These are phyloP conservation scores for Sorex maritimensis DNA, from an alignment of 2,797 vertebrate species.

Conservation along the genomic window DNA sequence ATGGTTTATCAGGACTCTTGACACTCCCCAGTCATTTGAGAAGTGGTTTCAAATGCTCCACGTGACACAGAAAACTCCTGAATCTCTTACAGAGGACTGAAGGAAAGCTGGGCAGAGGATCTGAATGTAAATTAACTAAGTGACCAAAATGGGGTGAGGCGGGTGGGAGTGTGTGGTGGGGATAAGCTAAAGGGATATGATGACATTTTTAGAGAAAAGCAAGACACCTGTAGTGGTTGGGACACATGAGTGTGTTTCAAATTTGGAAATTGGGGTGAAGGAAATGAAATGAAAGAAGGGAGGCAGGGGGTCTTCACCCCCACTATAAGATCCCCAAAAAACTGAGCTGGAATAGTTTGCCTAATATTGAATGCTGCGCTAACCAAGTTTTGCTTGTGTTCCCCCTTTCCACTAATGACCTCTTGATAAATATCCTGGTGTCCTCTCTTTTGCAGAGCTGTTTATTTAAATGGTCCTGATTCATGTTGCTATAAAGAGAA, in stretches of 20 bases:
- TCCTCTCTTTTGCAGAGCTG: background rate
- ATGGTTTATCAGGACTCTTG: background rate
- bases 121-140: background rate
- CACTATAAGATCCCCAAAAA: accelerated
- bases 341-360: background rate
- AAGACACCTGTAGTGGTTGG: too few relatives aligned
- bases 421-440: background rate
- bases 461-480: background rate
- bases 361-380: background rate
- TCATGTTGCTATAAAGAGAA: background rate
- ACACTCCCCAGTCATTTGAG: too few relatives aligned
- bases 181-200: background rate
- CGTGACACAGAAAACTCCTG: background rate
- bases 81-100: background rate
- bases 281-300: background rate
- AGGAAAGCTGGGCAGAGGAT: background rate
- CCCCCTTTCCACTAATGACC: background rate
- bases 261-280: background rate
- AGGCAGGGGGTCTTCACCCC: background rate
- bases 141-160: background rate
- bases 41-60: background rate
- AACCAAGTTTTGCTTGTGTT: background rate
- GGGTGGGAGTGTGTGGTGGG: background rate
- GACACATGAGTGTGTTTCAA: background rate
- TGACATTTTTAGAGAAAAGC: background rate